Base-by-base conservation (phyloP, 2,113 vertebrate genomes). In the Jacana jacana region DNA sequence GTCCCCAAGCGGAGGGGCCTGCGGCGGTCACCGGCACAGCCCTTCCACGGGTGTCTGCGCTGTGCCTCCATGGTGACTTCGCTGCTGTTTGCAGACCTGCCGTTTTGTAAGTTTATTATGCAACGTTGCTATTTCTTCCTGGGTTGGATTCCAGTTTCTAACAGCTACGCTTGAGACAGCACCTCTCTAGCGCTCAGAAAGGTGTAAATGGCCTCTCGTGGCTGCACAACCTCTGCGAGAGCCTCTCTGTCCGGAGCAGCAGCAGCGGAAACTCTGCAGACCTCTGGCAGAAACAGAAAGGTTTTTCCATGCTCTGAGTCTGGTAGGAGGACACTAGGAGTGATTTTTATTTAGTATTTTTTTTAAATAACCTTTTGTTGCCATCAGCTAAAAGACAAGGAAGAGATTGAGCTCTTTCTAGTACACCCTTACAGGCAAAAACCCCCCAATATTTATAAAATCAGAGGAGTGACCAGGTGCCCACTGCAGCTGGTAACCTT, bases 1-100 rank as follows among this genome's bases (percentile, higher is more conserved):
- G 77, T 16, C 63, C 24, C 23, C 17, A 3, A 31, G 75, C 6
- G 3, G 61, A 46, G 1, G 1, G 61, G 78, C 30, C 69, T 60
- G 84, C 1, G 0, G 60, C 76, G 61, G 76, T 57, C 16, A 0
- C 57, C 24, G 0, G 0, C 3, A 2, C 4, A 2, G 49, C 75
- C 40, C 71, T 65, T 55, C 80, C 23, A 8, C 70, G 2, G 0
- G 39, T 52, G 24, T 70, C 89, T 42, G 91, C 37, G 2, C 78
- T 48, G 63, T 0, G 1, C 89, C 1, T 4, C 3, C 2, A 73
- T 80, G 77, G 30, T 52, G 80, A 65, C 63, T 25, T 72, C 68
- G 6, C 28, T 68, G 57, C 28, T 89, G 61, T 39, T 69, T 70
- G 2, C 3, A 57, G 71, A 44, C n/a, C 81, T 66, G 68, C 49